Evolutionary conservation across 2,888 invertebrate genomes (phyloP).

Genomic region (Anthrax anthrax): DNA sequence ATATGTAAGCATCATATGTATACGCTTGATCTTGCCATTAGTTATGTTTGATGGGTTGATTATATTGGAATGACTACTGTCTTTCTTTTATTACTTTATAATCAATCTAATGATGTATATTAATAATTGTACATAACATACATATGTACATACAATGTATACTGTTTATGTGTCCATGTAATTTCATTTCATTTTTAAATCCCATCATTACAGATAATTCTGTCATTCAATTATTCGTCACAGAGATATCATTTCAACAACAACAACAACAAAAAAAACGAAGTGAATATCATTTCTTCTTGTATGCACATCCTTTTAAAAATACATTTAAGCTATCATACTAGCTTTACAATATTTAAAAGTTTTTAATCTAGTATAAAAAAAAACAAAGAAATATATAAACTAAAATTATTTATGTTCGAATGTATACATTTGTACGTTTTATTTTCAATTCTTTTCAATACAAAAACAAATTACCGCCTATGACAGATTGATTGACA

Average conservation of each 20-base stretch:
- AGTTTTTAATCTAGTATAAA: too few relatives aligned
- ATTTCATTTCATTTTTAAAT: not conserved
- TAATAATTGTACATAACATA: not conserved
- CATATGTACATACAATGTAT: too few relatives aligned
- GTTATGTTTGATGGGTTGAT: not conserved
- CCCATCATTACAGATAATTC: not conserved
- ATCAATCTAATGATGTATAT: not conserved
- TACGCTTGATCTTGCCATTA: not conserved
- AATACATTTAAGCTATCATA: too few relatives aligned
- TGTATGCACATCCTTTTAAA: too few relatives aligned
- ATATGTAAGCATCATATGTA: too few relatives aligned
- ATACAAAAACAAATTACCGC: not conserved
- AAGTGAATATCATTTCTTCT: not conserved
- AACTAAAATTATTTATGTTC: too few relatives aligned
- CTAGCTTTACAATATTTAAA: too few relatives aligned
- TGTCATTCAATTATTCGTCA: not conserved
- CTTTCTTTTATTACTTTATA: not conserved
- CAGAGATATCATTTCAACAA: not conserved
- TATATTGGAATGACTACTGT: not conserved
- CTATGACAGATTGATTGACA: not conserved
- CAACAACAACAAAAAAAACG: too few relatives aligned
- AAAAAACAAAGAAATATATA: too few relatives aligned
- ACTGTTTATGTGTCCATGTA: too few relatives aligned
- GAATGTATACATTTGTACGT: not conserved
- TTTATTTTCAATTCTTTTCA: too few relatives aligned